Conservation (phyloP, 2,888 invertebrate genomes). For the Drosophila limbata region DNA sequence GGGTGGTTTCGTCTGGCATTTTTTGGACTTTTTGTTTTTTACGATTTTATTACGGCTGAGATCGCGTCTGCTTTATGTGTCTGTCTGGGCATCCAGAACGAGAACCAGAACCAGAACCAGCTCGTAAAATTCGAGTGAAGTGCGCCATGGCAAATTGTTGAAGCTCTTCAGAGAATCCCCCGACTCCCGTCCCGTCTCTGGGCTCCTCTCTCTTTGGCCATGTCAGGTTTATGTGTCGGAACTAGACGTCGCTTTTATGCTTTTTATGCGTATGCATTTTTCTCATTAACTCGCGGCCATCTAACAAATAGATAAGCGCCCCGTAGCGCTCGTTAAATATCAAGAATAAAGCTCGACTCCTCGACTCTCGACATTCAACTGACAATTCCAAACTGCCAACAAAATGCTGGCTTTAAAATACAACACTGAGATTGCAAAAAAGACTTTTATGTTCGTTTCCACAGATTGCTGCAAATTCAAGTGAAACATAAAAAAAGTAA, state of each 20-base stretch:
- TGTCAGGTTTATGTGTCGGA: conserved; percentile 68
- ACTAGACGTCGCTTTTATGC: conserved; percentile 66
- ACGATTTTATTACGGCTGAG: conserved; percentile 65
- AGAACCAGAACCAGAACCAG: conserved; percentile 5
- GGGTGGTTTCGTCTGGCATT: conserved; percentile 34
- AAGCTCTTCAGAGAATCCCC: conserved; percentile 12
- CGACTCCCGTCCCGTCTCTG: no score
- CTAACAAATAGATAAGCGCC: conserved; percentile 64
- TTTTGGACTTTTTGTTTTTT: conserved; percentile 48
- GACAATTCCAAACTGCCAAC: conserved; percentile 38
- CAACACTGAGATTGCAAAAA: conserved; percentile 31
- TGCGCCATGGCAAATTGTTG: conserved; percentile 26
- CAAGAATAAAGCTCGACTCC: conserved; percentile 38
- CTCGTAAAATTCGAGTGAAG: conserved; percentile 62
- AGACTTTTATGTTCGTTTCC: conserved; percentile 32
- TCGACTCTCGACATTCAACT: conserved; percentile 12
- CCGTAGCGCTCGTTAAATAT: conserved; percentile 61
- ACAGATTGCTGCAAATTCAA: conserved; percentile 22
- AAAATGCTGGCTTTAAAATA: conserved; percentile 46
- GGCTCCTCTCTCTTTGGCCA: not conserved
- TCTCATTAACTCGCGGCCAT: conserved; percentile 71
- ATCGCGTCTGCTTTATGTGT: conserved; percentile 71
- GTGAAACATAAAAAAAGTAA: not conserved
- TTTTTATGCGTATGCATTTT: conserved; percentile 71
- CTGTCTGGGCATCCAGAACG: conserved; percentile 39